A percentile compares a stretch with the other conserved stretches of the same genome.
Evolutionary conservation across 2,888 invertebrate species (phyloP).

Genomic region (Tupiocoris notatus): DNA sequence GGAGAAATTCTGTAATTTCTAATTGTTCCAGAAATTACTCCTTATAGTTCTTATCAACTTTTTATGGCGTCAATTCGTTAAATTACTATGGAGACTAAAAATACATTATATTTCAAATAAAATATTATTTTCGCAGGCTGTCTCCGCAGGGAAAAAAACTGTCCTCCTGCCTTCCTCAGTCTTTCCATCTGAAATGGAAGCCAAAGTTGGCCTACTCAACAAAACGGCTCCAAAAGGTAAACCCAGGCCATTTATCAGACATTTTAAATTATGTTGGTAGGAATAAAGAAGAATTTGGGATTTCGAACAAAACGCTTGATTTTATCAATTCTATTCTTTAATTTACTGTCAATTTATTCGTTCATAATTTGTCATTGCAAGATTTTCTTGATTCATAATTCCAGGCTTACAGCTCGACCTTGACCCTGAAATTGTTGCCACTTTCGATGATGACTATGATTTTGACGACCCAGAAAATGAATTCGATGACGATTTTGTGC

Average conservation of each 20-base stretch:
- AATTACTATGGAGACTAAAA: too few species aligned
- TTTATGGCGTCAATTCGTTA: too few species aligned
- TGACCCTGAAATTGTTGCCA: slow-evolving; percentile 91
- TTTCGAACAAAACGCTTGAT: neutral
- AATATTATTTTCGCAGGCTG: neutral
- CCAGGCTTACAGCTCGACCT: slow-evolving; percentile 66
- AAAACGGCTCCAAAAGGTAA: slow-evolving; percentile 70
- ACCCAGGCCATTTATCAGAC: too few species aligned
- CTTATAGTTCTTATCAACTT: too few species aligned
- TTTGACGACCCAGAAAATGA: slow-evolving; percentile 77
- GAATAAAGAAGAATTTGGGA: neutral
- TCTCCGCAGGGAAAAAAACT: slow-evolving; percentile 43
- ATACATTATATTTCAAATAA: too few species aligned
- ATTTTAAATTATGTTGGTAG: too few species aligned
- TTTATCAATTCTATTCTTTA: too few species aligned
- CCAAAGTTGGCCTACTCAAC: slow-evolving; percentile 78
- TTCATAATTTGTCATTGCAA: neutral
- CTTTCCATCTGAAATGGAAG: slow-evolving; percentile 83
- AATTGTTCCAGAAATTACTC: too few species aligned
- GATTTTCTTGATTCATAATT: too few species aligned
- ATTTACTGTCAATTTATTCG: too few species aligned
- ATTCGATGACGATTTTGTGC: slow-evolving; percentile 90
- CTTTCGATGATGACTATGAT: slow-evolving; percentile 90
- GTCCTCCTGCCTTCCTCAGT: slow-evolving; percentile 79
- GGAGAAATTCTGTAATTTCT: too few species aligned